Evolutionary conservation across 2,797 vertebrate genomes (phyloP).

Genomic region (Hyperoplus lanceolatus): DNA sequence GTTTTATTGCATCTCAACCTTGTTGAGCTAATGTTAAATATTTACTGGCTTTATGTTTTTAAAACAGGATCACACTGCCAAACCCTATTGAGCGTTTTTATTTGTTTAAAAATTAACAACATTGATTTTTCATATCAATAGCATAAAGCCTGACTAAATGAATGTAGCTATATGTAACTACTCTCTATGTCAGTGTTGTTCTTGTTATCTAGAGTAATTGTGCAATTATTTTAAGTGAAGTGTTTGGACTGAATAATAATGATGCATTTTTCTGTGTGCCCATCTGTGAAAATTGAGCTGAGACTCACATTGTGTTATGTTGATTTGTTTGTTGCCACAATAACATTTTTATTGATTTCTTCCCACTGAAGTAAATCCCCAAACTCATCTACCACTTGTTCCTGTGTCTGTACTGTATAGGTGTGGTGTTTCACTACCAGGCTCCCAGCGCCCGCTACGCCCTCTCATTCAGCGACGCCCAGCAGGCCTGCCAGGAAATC

Average conservation of each 20-base stretch:
- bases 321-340: conserved; percentile 39
- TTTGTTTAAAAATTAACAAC: conserved; percentile 66
- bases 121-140: conserved; percentile 61
- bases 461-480: conserved; percentile 88
- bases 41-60: conserved; percentile 33
- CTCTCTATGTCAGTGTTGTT: conserved; percentile 49
- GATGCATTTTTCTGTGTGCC: conserved; percentile 29
- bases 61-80: conserved; percentile 43
- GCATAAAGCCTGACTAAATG: conserved; percentile 54
- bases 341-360: conserved; percentile 20
- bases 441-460: conserved; percentile 86
- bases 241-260: conserved; percentile 56
- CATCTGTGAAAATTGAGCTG: conserved; percentile 39
- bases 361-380: conserved; percentile 20
- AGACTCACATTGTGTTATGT: conserved; percentile 15
- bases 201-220: conserved; percentile 53
- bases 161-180: conserved; percentile 15
- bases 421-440: conserved; percentile 95
- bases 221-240: conserved; percentile 69
- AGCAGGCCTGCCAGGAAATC: conserved; percentile 88
- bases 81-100: conserved; percentile 37
- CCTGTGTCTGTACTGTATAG: conserved; percentile 72
- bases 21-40: conserved; percentile 40
- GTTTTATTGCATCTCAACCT: conserved; percentile 29
- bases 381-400: conserved; percentile 1